These are phyloP conservation scores for Epinephelus lanceolatus DNA, from an alignment of 2,113 vertebrate genomes.

Conservation along the genomic window DNA sequence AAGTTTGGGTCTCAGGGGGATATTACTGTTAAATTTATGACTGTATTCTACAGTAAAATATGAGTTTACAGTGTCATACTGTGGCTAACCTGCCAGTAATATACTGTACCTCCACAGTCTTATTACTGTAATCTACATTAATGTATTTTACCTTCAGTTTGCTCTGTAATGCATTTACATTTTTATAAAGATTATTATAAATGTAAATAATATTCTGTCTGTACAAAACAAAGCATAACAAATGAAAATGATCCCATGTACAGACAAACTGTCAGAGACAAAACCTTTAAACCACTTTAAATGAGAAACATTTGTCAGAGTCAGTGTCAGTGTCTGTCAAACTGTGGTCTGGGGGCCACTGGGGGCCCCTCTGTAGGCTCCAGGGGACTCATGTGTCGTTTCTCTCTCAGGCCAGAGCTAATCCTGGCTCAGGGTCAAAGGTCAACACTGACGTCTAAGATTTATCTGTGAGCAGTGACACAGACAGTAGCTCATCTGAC, in stretches of 20 bases:
- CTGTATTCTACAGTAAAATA: no score
- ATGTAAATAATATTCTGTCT: neutral
- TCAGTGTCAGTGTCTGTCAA: neutral
- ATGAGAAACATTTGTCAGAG: neutral
- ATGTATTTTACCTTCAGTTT: neutral
- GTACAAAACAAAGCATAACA: neutral
- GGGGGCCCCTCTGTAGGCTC: neutral
- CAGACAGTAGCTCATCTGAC: neutral
- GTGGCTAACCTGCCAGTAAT: no score
- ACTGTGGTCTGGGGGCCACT: neutral
- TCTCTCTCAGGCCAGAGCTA: neutral
- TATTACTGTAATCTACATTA: no score
- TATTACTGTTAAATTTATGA: no score
- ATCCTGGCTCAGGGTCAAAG: constrained; percentile 40
- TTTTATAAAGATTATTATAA: no score
- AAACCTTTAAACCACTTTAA: neutral
- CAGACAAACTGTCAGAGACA: no score
- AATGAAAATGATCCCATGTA: neutral
- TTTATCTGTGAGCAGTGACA: constrained; percentile 5
- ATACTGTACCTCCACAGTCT: no score
- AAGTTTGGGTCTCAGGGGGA: no score
- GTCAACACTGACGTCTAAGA: constrained; percentile 24
- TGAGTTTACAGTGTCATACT: no score
- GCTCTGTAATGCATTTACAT: neutral
- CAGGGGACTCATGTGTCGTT: neutral